Evolutionary conservation across 2,113 vertebrate genomes (phyloP).

Genomic region (Myanophis thanlyinensis): DNA sequence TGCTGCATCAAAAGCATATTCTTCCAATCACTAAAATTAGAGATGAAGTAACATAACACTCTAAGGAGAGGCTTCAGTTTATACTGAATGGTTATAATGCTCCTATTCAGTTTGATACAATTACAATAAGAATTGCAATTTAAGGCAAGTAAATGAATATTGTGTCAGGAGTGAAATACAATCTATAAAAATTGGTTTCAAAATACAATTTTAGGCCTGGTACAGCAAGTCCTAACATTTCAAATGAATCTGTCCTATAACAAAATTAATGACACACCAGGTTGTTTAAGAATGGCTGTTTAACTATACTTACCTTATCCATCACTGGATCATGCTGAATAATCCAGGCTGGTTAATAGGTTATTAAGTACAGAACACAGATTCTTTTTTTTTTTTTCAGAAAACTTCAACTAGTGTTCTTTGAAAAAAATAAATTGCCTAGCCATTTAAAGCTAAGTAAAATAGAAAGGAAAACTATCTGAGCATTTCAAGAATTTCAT

Average conservation of each 20-base stretch:
- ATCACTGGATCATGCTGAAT: constrained; percentile 65
- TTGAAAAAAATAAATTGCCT: constrained; percentile 39
- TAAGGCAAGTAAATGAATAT: constrained; percentile 63
- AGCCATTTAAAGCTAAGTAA: constrained; percentile 37
- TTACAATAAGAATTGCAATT: constrained; percentile 68
- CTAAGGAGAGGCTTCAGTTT: constrained; percentile 30
- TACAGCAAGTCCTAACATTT: constrained; percentile 73
- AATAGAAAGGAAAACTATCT: not conserved
- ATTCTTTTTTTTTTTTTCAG: constrained; percentile 51
- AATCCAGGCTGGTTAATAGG: constrained; percentile 61
- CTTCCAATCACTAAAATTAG: not conserved
- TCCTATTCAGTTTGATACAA: constrained; percentile 62
- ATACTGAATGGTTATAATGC: constrained; percentile 43
- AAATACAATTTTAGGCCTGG: constrained; percentile 74
- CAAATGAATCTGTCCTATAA: constrained; percentile 73
- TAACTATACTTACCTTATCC: constrained; percentile 72
- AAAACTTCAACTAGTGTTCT: constrained; percentile 51
- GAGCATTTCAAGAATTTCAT: not conserved
- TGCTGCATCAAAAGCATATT: not conserved
- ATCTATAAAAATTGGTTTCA: constrained; percentile 74
- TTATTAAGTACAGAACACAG: constrained; percentile 59
- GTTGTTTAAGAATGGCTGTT: constrained; percentile 74
- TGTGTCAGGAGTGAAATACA: constrained; percentile 74
- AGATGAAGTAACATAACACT: not conserved
- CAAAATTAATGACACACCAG: constrained; percentile 72